Evolutionary conservation across 2,888 invertebrate genomes (phyloP).

Genomic region (Ectemnius continuus): DNA sequence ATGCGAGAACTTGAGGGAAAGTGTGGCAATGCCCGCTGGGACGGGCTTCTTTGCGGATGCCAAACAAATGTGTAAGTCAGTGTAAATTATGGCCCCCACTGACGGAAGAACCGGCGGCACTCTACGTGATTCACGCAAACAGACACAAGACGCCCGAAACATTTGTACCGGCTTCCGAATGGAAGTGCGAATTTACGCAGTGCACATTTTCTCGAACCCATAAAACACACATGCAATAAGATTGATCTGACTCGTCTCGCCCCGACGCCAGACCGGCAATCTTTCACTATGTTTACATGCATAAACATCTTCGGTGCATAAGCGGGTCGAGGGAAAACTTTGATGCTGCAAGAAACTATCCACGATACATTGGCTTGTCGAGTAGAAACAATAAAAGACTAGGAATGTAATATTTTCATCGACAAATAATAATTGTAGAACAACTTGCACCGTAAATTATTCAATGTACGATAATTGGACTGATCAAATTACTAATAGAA

Average conservation of each 20-base stretch:
- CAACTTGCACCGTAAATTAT: too few relatives aligned
- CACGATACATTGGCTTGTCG: too few relatives aligned
- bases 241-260: not conserved
- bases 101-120: constrained; percentile 1
- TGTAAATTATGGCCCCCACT: not conserved
- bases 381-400: too few relatives aligned
- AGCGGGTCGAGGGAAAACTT: not conserved
- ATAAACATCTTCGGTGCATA: not conserved
- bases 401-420: too few relatives aligned
- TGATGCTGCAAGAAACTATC: too few relatives aligned
- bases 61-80: constrained; percentile 3
- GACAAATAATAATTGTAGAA: too few relatives aligned
- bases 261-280: not conserved
- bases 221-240: not conserved
- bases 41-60: not conserved
- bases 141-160: not conserved
- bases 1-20: constrained; percentile 21
- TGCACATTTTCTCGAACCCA: constrained; percentile 1
- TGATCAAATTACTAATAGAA: too few relatives aligned
- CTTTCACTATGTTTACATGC: not conserved
- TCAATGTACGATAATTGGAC: too few relatives aligned
- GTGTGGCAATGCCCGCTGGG: constrained; percentile 7
- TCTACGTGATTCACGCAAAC: not conserved
- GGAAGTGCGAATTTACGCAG: constrained; percentile 5
- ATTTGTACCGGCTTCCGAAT: not conserved